A percentile compares a stretch with the other conserved stretches of the same genome.
phyloP scores from a whole-genome alignment of 2,888 invertebrate species.

The Polydrusus cervinus region DNA sequence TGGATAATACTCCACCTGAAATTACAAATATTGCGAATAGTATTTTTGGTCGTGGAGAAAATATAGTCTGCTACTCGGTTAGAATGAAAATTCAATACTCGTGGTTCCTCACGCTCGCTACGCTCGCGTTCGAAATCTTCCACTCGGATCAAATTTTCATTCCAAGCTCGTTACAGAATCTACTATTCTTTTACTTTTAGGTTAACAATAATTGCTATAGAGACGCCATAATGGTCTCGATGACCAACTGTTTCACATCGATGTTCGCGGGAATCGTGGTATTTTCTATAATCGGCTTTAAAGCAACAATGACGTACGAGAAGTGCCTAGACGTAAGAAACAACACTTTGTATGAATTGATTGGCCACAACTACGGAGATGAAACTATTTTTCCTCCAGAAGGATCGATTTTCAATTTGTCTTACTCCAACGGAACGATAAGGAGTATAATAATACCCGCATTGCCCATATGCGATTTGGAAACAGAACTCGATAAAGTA shows the following conservation, averaged over 20 bases:
- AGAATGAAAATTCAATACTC: too few relatives aligned
- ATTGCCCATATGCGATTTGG: constrained; percentile 85
- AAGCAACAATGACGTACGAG: constrained; percentile 89
- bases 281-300: constrained; percentile 95
- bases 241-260: constrained; percentile 95
- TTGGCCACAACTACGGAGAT: constrained; percentile 72
- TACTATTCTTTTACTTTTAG: constrained; percentile 39
- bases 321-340: constrained; percentile 81
- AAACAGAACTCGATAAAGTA: constrained; percentile 92
- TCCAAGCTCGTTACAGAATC: too few relatives aligned
- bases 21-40: too few relatives aligned
- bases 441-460: constrained; percentile 78
- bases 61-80: too few relatives aligned
- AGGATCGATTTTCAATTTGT: constrained; percentile 74
- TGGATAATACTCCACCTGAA: too few relatives aligned
- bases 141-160: too few relatives aligned
- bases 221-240: constrained; percentile 93
- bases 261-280: constrained; percentile 98
- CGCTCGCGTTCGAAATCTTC: too few relatives aligned
- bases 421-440: constrained; percentile 72
- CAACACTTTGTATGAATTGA: constrained; percentile 75
- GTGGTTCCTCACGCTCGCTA: too few relatives aligned
- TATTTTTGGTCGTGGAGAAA: too few relatives aligned
- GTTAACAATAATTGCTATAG: constrained; percentile 94
- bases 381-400: constrained; percentile 73